A percentile compares a stretch with the other conserved stretches of the same genome.
phyloP scores from a whole-genome alignment of 2,113 vertebrate genomes.

The Melospiza georgiana region DNA sequence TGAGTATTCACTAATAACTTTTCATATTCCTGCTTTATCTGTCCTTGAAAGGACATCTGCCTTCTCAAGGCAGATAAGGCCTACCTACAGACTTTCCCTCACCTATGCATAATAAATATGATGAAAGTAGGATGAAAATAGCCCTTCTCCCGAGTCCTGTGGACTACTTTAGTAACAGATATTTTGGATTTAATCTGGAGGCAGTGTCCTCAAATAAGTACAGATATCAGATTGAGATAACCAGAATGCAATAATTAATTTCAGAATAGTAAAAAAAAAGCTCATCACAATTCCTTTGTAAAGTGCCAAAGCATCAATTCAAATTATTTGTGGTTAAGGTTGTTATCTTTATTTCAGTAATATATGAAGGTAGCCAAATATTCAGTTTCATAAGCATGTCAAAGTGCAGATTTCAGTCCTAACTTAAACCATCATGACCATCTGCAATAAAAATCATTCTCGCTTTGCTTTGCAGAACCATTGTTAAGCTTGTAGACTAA shows the following conservation, averaged over 20 bases:
- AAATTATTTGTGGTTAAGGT: constrained; percentile 51
- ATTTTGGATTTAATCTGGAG: constrained; percentile 1
- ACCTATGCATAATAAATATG: background rate
- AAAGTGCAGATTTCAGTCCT: constrained; percentile 36
- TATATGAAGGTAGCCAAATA: constrained; percentile 49
- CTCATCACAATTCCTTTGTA: constrained; percentile 14
- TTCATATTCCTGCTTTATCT: background rate
- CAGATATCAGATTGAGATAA: background rate
- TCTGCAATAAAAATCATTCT: constrained; percentile 73
- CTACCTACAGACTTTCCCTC: background rate
- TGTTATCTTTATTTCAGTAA: constrained; percentile 64
- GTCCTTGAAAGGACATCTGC: background rate
- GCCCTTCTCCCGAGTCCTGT: background rate
- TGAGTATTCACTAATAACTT: background rate
- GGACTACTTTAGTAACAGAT: background rate
- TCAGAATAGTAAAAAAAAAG: background rate
- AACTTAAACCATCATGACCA: constrained; percentile 68
- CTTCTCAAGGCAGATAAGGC: background rate
- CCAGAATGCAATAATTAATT: background rate
- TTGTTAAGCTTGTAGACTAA: constrained; percentile 76
- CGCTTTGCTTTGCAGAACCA: constrained; percentile 43
- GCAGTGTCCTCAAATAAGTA: background rate
- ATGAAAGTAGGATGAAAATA: background rate
- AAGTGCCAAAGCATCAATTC: constrained; percentile 46
- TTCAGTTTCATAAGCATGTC: constrained; percentile 51